phyloP scores from a whole-genome alignment of 2,113 vertebrate species.

The Stomatorhinus ivindoensis region DNA sequence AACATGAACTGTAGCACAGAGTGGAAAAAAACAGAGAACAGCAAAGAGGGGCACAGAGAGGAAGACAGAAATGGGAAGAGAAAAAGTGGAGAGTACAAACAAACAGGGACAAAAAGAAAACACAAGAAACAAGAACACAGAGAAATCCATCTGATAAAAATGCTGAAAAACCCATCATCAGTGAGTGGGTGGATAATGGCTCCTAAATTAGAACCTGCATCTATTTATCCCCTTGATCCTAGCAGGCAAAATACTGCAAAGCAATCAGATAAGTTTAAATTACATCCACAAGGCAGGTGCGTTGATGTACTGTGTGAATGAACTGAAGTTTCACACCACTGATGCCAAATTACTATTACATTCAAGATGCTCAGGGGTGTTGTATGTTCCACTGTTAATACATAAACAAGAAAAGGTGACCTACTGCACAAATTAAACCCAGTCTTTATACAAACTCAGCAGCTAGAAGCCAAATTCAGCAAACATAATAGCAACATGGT shows the following conservation, averaged over 20 bases:
- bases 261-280: constrained; percentile 2
- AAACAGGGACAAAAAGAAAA: background rate
- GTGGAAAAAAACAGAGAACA: too few species aligned
- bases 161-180: background rate
- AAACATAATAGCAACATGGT: background rate
- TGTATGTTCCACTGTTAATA: background rate
- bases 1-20: too few species aligned
- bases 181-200: background rate
- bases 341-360: background rate
- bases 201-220: background rate
- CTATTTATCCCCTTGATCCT: background rate
- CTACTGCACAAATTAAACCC: background rate
- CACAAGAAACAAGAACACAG: background rate
- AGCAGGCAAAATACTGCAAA: background rate
- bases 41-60: background rate
- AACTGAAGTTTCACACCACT: background rate
- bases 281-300: background rate
- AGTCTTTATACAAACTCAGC: background rate
- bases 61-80: background rate
- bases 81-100: background rate
- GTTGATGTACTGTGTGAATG: background rate
- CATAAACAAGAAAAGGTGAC: background rate
- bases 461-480: background rate
- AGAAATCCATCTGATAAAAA: background rate
- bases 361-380: background rate